Evolutionary conservation across 2,888 invertebrate genomes (phyloP).

Genomic region (Oscheius myriophilus): DNA sequence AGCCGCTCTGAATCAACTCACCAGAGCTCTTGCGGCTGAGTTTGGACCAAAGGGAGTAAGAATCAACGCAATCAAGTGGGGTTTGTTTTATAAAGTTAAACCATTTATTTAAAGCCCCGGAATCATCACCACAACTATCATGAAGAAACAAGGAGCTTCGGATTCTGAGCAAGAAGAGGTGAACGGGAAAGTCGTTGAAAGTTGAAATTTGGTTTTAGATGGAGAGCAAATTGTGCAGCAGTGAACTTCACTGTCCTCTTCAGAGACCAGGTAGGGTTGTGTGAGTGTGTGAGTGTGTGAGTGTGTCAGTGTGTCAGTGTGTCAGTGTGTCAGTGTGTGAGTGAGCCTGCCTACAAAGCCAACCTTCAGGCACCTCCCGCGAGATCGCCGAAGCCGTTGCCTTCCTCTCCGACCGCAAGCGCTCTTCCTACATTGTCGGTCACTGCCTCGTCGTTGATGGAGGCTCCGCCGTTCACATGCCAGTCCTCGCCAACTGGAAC

Average conservation of each 20-base stretch:
- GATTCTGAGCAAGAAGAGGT: slow-evolving; percentile 6
- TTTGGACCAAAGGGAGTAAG: slow-evolving; percentile 77
- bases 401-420: slow-evolving; percentile 36
- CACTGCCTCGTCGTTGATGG: slow-evolving; percentile 41
- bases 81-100: not conserved
- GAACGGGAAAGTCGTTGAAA: no score
- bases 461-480: slow-evolving; percentile 34
- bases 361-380: slow-evolving; percentile 13
- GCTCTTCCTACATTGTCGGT: slow-evolving; percentile 37
- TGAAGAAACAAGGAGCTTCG: slow-evolving; percentile 23
- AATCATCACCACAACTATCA: slow-evolving; percentile 19
- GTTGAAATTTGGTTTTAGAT: not conserved
- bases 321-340: no score
- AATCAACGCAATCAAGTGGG: slow-evolving; percentile 85
- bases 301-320: no score
- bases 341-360: no score
- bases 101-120: slow-evolving; percentile 11
- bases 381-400: slow-evolving; percentile 39
- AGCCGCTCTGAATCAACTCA: slow-evolving; percentile 91
- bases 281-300: no score
- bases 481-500: slow-evolving; percentile 9
- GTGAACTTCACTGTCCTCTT: no score
- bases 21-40: slow-evolving; percentile 86
- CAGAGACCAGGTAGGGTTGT: no score
- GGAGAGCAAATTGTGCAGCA: slow-evolving; percentile 7